These are phyloP conservation scores for Heliconius eleuchia DNA, from an alignment of 1,140 invertebrate genomes.

Conservation along the genomic window DNA sequence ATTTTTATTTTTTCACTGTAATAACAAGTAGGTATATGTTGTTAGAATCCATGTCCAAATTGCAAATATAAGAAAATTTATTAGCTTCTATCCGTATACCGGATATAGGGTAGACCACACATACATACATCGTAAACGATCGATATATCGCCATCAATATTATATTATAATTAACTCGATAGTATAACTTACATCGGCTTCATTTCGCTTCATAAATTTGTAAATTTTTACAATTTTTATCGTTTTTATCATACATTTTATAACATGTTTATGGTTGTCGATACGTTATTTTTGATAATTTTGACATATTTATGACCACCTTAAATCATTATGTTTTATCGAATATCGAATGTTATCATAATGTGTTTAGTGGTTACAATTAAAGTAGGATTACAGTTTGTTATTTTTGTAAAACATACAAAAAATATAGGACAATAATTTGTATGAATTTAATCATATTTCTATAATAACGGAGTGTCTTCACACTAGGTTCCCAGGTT, in stretches of 20 bases:
- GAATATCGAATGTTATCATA: slow-evolving; percentile 22
- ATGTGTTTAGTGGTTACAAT: slow-evolving; percentile 2
- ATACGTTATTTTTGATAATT: slow-evolving; percentile 26
- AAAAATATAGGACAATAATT: not conserved
- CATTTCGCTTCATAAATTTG: slow-evolving; percentile 8
- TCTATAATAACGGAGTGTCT: too few relatives aligned
- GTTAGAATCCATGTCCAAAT: too few relatives aligned
- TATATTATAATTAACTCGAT: slow-evolving; percentile 8
- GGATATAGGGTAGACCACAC: too few relatives aligned
- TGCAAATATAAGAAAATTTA: too few relatives aligned
- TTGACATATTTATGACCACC: slow-evolving; percentile 27
- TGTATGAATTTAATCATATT: not conserved
- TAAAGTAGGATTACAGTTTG: not conserved
- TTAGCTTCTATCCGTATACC: too few relatives aligned
- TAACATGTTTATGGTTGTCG: slow-evolving; percentile 24
- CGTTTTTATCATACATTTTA: slow-evolving; percentile 19
- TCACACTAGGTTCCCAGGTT: too few relatives aligned
- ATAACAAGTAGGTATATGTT: too few relatives aligned
- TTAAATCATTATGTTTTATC: slow-evolving; percentile 28
- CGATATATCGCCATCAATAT: not conserved
- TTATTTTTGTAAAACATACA: not conserved
- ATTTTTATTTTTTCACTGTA: too few relatives aligned
- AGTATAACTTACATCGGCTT: not conserved
- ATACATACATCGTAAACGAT: not conserved
- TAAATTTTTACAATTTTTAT: slow-evolving; percentile 16